Conservation (phyloP, 2,888 invertebrate species). For the Drosophila rellima region DNA sequence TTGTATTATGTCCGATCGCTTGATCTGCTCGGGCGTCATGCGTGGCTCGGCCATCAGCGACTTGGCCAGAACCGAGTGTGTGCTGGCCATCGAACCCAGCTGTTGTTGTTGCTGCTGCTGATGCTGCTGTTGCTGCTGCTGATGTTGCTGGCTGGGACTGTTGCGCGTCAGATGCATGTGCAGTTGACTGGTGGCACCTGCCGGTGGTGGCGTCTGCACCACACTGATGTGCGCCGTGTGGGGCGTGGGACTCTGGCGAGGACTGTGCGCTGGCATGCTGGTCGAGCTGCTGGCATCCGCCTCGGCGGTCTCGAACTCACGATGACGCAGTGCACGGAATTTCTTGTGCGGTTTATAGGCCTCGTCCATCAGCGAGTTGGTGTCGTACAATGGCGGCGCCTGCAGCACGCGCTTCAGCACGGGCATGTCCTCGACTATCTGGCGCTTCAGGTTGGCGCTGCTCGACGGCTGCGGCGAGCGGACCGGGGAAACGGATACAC, state of each 20-base stretch:
- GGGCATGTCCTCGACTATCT: slow-evolving; percentile 95
- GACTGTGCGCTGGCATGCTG: slow-evolving; percentile 67
- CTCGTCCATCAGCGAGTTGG: slow-evolving; percentile 96
- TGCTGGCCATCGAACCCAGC: slow-evolving; percentile 89
- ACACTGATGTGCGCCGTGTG: slow-evolving; percentile 50
- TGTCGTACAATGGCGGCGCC: slow-evolving; percentile 96
- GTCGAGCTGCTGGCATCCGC: slow-evolving; percentile 88
- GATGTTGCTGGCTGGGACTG: slow-evolving; percentile 82
- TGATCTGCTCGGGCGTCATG: slow-evolving; percentile 96
- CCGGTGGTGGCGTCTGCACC: slow-evolving; percentile 73
- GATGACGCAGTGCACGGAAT: slow-evolving; percentile 93
- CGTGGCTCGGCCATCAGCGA: slow-evolving; percentile 96
- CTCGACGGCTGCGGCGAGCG: slow-evolving; percentile 85
- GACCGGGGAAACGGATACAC: slow-evolving; percentile 81
- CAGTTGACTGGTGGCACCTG: slow-evolving; percentile 85
- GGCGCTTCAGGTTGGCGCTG: slow-evolving; percentile 85
- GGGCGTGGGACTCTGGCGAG: slow-evolving; percentile 78
- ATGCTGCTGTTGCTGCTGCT: slow-evolving; percentile 21
- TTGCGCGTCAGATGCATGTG: slow-evolving; percentile 88
- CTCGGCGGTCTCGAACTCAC: slow-evolving; percentile 92
- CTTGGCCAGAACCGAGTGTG: slow-evolving; percentile 95
- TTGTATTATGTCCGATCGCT: slow-evolving; percentile 96
- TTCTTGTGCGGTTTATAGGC: slow-evolving; percentile 98
- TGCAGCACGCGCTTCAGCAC: slow-evolving; percentile 96
- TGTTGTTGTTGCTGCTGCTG: slow-evolving; percentile 67